A percentile compares a stretch with the other conserved stretches of the same genome.
phyloP scores from a whole-genome alignment of 2,888 invertebrate genomes.

The Cantharis flavilabris region DNA sequence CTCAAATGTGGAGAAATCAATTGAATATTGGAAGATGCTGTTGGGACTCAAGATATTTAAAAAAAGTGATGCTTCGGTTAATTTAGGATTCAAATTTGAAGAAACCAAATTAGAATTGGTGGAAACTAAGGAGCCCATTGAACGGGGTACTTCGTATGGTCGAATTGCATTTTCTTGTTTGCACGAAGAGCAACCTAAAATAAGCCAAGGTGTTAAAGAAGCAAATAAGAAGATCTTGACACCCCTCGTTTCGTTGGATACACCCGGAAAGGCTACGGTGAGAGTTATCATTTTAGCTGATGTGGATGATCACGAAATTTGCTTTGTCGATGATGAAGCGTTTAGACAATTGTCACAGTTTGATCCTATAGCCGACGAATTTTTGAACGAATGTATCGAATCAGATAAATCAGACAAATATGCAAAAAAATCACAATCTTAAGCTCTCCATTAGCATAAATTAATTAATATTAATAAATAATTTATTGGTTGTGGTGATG shows the following conservation, averaged over 20 bases:
- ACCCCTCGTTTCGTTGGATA: constrained; percentile 89
- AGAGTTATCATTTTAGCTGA: constrained; percentile 95
- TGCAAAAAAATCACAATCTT: neutral
- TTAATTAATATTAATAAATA: neutral
- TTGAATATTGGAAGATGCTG: constrained; percentile 83
- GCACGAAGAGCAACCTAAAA: constrained; percentile 70
- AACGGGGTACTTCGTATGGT: constrained; percentile 90
- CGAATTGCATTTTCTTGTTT: constrained; percentile 95
- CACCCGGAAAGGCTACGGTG: constrained; percentile 96
- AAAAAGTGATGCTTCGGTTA: constrained; percentile 63
- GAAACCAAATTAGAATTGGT: constrained; percentile 80
- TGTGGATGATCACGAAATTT: constrained; percentile 97
- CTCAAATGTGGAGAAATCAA: constrained; percentile 74
- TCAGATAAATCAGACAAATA: constrained; percentile 1
- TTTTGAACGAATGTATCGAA: constrained; percentile 70
- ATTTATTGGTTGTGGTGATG: neutral
- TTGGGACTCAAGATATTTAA: constrained; percentile 74
- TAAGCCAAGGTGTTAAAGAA: constrained; percentile 75
- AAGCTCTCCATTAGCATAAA: neutral
- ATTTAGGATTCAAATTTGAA: constrained; percentile 72
- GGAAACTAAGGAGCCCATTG: constrained; percentile 69
- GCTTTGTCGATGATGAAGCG: constrained; percentile 96
- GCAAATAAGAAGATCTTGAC: constrained; percentile 79
- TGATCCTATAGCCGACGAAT: constrained; percentile 81
- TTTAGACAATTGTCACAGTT: constrained; percentile 85